Evolutionary conservation across 2,113 vertebrate genomes (phyloP).

Genomic region (Dunckerocampus dactyliophorus): DNA sequence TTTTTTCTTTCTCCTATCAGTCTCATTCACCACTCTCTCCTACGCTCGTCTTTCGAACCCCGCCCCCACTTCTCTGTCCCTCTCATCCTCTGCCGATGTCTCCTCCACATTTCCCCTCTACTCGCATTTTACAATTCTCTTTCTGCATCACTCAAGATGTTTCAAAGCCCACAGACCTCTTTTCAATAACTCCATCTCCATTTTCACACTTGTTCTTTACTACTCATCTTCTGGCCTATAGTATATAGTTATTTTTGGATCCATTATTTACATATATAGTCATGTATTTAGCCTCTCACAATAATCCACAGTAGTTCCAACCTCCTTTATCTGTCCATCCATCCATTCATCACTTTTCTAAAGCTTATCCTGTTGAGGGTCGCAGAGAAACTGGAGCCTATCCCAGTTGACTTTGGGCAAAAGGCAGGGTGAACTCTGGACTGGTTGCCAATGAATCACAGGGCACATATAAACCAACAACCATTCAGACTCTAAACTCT

Average conservation of each 20-base stretch:
- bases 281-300: background rate
- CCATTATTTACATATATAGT: background rate
- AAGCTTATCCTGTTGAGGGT: too few relatives aligned
- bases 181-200: constrained; percentile 33
- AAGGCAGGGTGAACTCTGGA: too few relatives aligned
- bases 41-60: constrained; percentile 40
- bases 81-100: constrained; percentile 60
- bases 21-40: constrained; percentile 57
- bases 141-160: constrained; percentile 58
- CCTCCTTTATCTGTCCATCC: too few relatives aligned
- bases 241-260: background rate
- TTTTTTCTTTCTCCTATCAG: constrained; percentile 61
- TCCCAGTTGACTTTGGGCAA: too few relatives aligned
- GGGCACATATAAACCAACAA: too few relatives aligned
- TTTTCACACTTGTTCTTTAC: background rate
- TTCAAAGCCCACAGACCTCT: constrained; percentile 51
- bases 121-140: constrained; percentile 59
- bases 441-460: too few relatives aligned
- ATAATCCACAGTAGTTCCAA: background rate
- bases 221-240: background rate
- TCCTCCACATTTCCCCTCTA: constrained; percentile 36
- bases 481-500: too few relatives aligned
- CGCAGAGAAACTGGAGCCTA: too few relatives aligned
- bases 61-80: constrained; percentile 30
- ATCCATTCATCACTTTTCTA: too few relatives aligned